Evolutionary conservation across 2,797 vertebrate genomes (phyloP).

Genomic region (Sternotherus odoratus): DNA sequence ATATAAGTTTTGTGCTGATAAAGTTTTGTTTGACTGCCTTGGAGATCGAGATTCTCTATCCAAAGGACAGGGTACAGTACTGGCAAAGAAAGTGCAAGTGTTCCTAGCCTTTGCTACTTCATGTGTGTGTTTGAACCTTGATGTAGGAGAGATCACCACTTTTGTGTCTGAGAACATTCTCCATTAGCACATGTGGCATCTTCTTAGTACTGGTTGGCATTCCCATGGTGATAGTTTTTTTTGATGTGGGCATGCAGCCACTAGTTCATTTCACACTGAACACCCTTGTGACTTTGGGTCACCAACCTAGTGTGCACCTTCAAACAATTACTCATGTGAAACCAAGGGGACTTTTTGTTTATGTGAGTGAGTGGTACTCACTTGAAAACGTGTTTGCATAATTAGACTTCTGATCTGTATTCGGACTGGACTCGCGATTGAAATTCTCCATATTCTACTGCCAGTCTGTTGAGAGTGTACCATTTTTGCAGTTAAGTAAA

Average conservation of each 20-base stretch:
- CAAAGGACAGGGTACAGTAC: too few species aligned
- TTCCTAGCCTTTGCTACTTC: not conserved
- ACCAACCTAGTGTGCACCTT: not conserved
- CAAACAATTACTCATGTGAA: not conserved
- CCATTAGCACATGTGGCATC: not conserved
- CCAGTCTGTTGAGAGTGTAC: constrained; percentile 32
- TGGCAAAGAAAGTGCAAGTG: too few species aligned
- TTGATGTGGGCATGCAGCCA: not conserved
- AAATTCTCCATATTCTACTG: constrained; percentile 3
- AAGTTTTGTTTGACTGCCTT: not conserved
- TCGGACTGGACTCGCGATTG: constrained; percentile 39
- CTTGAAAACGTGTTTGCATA: not conserved
- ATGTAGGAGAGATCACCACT: not conserved
- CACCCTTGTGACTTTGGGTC: not conserved
- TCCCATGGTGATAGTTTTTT: not conserved
- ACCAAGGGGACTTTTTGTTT: not conserved
- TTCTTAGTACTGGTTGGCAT: not conserved
- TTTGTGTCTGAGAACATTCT: not conserved
- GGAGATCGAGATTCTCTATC: not conserved
- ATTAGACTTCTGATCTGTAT: constrained; percentile 22
- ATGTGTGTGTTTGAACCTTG: not conserved
- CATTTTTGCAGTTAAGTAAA: constrained; percentile 53
- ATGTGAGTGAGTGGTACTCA: not conserved
- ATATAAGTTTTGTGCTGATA: not conserved
- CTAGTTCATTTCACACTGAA: not conserved